These are phyloP conservation scores for Chrysogorgia sp. DNA, from an alignment of 92 coral and sea anemone species.

Conservation along the genomic window DNA sequence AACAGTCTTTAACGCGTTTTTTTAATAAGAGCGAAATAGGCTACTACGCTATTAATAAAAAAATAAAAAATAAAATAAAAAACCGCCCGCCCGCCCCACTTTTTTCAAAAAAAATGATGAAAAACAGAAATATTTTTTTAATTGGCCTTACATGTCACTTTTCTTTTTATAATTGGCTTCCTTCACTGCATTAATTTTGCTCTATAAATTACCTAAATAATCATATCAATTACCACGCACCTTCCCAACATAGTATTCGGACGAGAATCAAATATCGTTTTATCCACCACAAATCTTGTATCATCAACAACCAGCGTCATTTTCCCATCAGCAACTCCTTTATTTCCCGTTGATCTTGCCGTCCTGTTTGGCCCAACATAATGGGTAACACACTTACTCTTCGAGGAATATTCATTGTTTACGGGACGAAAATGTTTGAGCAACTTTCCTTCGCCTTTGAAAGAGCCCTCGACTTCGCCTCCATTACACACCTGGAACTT, in stretches of 20 bases:
- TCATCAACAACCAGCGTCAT: slow-evolving; percentile 90
- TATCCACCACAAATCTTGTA: slow-evolving; percentile 91
- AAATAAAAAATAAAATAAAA: too few relatives aligned
- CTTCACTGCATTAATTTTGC: neutral
- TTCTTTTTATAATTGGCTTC: too few relatives aligned
- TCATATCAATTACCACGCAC: slow-evolving; percentile 35
- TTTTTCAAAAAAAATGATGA: too few relatives aligned
- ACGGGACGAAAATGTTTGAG: slow-evolving; percentile 35
- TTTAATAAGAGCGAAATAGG: too few relatives aligned
- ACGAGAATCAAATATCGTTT: slow-evolving; percentile 84
- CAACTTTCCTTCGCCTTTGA: slow-evolving; percentile 4
- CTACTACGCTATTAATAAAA: too few relatives aligned
- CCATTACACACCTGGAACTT: slow-evolving; percentile 29
- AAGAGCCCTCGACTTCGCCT: neutral
- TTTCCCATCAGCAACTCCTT: slow-evolving; percentile 56
- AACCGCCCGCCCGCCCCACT: too few relatives aligned
- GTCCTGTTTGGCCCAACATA: slow-evolving; percentile 17
- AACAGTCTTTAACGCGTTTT: too few relatives aligned
- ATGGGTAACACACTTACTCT: slow-evolving; percentile 19
- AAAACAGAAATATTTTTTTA: too few relatives aligned
- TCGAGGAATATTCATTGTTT: slow-evolving; percentile 6
- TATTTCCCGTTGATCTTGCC: neutral
- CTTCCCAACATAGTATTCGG: slow-evolving; percentile 97
- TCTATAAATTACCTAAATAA: neutral
- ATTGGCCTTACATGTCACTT: too few relatives aligned